Evolutionary conservation across 2,797 vertebrate species (phyloP), one percentile per base, ranked within the genome.

Genomic region (Paramormyrops hopkinsi): DNA sequence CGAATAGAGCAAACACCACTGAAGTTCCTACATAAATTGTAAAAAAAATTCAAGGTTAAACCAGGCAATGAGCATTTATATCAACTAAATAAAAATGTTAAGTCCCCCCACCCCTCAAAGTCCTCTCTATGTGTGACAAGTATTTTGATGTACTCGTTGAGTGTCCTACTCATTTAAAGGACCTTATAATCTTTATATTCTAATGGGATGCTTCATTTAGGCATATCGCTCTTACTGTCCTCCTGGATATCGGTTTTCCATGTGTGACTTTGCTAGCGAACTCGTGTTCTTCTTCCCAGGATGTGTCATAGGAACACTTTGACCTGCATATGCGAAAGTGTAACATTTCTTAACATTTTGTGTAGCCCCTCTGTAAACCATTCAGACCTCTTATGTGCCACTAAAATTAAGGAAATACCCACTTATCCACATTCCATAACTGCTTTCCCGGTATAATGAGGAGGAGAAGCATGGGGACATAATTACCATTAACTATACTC

Each of bases 51-150:
- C 12, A 65, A 50, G 19, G 79, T 25, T 48, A 25, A 25, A 84
- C 41, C 22, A 50, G 22, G 46, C 82, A 84, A 84, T 84, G 82
- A 29, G 44, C 19, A 46, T 84, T 48, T 46, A 84, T 25, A 22
- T 84, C n/a, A 84, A 50, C 82, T 84, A 50, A 48, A 48, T 50
- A 25, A 46, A 84, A 84, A 84, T 84, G 82, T 84, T 50, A 46
- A 9, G 17, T 2, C 3, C 3, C n/a, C 19, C 8, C 41, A 4
- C 33, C 37, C 33, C 11, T 14, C 12, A 79, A 41, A 44, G 5
- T 50, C n/a, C 46, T 4, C 41, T 84, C 44, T 84, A 12, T 84
- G 17, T 84, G 46, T 48, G 44, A 84, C n/a, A 50, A 50, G 46
- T 50, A 25, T 84, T 84, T 84, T 22, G 46, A 48, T 48, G n/a